Evolutionary conservation across 2,797 vertebrate genomes (phyloP).

Genomic region (Galagoides demidoff): DNA sequence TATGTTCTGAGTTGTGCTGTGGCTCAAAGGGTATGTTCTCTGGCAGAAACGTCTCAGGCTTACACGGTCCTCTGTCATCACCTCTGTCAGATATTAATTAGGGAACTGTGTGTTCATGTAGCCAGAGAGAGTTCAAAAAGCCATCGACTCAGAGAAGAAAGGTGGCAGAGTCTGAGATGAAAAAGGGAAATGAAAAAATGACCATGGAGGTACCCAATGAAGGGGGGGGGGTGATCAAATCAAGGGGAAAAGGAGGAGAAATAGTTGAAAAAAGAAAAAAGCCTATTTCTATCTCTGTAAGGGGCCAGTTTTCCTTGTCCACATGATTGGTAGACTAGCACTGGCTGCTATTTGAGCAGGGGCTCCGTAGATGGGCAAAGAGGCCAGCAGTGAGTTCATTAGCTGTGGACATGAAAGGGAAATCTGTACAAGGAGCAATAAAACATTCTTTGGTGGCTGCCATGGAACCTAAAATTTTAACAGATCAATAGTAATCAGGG

Average conservation of each 20-base stretch:
- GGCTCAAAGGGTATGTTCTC: background rate
- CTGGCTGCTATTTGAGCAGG: background rate
- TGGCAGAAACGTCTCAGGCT: background rate
- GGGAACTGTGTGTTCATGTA: background rate
- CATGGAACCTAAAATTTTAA: background rate
- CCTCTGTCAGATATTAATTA: background rate
- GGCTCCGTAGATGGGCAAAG: background rate
- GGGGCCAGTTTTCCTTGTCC: background rate
- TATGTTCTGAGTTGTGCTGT: background rate
- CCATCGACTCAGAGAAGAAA: background rate
- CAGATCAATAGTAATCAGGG: background rate
- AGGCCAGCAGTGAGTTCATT: background rate
- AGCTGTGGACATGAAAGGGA: background rate
- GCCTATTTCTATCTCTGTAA: background rate
- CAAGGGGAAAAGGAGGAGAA: background rate
- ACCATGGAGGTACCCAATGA: background rate
- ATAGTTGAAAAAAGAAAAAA: background rate
- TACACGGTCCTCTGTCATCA: background rate
- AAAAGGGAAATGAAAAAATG: background rate
- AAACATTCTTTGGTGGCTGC: background rate
- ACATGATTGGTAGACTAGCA: background rate
- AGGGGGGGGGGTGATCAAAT: background rate
- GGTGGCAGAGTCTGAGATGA: background rate
- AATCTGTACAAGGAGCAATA: background rate
- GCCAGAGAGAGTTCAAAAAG: background rate